These are phyloP conservation scores for Columbina picui DNA, from an alignment of 2,113 vertebrate species.

Conservation along the genomic window DNA sequence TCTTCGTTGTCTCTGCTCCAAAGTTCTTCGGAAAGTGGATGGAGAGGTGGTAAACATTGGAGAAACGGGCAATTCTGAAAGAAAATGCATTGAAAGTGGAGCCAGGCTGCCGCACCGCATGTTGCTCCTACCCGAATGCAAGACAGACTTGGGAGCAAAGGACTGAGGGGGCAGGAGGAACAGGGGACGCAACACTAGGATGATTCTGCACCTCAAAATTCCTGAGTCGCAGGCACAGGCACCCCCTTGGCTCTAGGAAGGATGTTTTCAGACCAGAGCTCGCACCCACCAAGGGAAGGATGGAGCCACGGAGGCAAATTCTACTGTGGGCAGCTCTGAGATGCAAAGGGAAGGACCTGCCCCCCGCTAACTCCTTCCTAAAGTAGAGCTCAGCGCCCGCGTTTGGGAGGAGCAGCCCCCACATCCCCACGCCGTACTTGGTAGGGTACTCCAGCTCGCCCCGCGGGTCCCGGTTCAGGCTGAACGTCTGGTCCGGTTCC, in stretches of 20 bases:
- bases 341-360: not conserved
- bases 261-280: not conserved
- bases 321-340: not conserved
- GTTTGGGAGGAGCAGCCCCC: not conserved
- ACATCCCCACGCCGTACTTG: conserved; percentile 74
- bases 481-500: conserved; percentile 93
- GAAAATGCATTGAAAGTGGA: not conserved
- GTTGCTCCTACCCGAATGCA: fast-evolving
- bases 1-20: conserved; percentile 87
- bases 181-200: fast-evolving
- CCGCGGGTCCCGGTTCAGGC: conserved; percentile 85
- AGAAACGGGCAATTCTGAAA: conserved; percentile 92
- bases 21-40: conserved; percentile 97
- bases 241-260: not conserved
- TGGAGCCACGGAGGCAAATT: not conserved
- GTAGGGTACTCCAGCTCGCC: conserved; percentile 95
- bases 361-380: not conserved
- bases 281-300: not conserved
- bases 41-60: conserved; percentile 90
- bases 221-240: not conserved
- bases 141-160: fast-evolving
- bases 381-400: fast-evolving
- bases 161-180: not conserved
- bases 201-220: not conserved
- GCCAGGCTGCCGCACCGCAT: fast-evolving